Evolutionary conservation across 2,888 invertebrate species (phyloP).

Genomic region (Crepidodera aurea): DNA sequence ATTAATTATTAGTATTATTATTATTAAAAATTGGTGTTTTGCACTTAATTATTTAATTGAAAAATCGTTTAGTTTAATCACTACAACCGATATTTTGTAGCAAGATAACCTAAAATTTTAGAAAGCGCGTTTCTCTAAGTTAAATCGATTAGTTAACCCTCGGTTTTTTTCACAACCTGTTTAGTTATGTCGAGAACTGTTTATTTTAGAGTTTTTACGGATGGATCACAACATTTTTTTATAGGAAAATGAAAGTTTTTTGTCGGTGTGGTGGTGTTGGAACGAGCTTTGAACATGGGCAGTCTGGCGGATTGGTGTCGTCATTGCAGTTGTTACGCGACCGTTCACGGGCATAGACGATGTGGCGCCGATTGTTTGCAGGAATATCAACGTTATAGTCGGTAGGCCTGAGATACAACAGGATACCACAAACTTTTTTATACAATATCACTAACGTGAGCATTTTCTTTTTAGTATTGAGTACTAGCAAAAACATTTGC

Average conservation of each 20-base stretch:
- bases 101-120: conserved; percentile 28
- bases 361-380: conserved; percentile 41
- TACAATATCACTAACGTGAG: too few species aligned
- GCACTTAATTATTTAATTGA: conserved; percentile 28
- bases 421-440: neutral
- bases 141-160: conserved; percentile 12
- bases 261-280: conserved; percentile 25
- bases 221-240: conserved; percentile 46
- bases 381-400: conserved; percentile 33
- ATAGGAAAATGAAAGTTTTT: conserved; percentile 40
- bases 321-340: conserved; percentile 52
- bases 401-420: conserved; percentile 10
- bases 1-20: conserved; percentile 1
- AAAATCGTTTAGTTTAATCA: conserved; percentile 10
- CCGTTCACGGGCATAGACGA: conserved; percentile 39
- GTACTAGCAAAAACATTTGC: too few species aligned
- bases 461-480: too few species aligned
- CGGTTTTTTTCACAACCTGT: conserved; percentile 39
- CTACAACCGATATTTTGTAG: conserved; percentile 17
- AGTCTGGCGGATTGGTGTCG: conserved; percentile 47
- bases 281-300: conserved; percentile 48
- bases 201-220: conserved; percentile 4
- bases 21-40: conserved; percentile 23
- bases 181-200: conserved; percentile 7
- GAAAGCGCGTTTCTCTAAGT: neutral